These are phyloP conservation scores for Campoplex nolae DNA, from an alignment of 2,888 invertebrate genomes.

Conservation along the genomic window DNA sequence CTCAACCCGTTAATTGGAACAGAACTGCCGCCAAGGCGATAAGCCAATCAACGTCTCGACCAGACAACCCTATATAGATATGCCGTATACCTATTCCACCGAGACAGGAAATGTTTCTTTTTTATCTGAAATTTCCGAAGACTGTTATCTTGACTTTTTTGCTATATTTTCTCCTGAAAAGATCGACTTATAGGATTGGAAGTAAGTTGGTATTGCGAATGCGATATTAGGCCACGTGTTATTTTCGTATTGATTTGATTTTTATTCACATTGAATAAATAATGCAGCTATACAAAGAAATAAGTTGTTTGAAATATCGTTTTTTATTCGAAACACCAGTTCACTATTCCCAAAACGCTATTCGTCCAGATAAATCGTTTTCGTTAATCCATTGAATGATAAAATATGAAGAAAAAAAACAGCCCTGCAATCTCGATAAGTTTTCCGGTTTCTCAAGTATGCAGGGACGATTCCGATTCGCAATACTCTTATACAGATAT, in stretches of 20 bases:
- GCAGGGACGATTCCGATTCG: background rate
- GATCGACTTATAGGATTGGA: background rate
- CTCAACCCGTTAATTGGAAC: conserved; percentile 60
- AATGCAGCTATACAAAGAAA: no score
- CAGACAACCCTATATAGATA: background rate
- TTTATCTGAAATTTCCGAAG: background rate
- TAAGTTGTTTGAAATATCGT: background rate
- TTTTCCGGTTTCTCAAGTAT: background rate
- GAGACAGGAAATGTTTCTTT: background rate
- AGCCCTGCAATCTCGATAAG: background rate
- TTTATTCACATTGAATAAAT: no score
- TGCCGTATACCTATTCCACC: background rate
- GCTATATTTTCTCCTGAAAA: background rate
- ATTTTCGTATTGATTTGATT: background rate
- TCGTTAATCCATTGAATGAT: background rate
- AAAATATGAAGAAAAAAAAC: background rate
- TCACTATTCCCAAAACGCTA: background rate
- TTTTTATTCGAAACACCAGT: background rate
- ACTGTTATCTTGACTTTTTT: background rate
- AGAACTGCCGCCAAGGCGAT: conserved; percentile 52
- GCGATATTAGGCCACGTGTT: background rate
- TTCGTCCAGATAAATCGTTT: background rate
- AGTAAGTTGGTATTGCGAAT: background rate
- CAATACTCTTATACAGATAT: background rate
- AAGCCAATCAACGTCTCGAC: conserved; percentile 61